Conservation (phyloP, 2,888 invertebrate genomes). For the Seira ritae region DNA sequence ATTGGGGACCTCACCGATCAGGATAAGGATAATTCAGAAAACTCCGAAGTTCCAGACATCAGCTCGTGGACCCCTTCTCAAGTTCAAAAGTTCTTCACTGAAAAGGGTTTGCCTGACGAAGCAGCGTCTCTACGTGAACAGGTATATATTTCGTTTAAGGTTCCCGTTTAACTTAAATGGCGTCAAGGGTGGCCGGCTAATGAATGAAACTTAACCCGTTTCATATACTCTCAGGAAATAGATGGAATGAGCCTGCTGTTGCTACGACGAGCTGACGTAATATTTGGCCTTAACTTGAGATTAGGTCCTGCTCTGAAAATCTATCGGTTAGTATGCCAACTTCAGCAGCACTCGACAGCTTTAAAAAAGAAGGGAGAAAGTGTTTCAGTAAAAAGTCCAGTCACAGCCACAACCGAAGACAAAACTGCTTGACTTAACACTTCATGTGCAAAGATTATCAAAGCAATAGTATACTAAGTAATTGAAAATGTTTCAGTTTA, state of each 20-base stretch:
- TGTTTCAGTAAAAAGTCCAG: slow-evolving; percentile 79
- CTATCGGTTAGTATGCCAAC: slow-evolving; percentile 86
- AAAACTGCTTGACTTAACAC: slow-evolving; percentile 16
- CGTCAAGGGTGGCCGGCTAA: background rate
- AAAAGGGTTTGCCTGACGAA: slow-evolving; percentile 85
- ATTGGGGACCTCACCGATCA: background rate
- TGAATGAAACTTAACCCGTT: slow-evolving; percentile 29
- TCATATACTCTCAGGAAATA: slow-evolving; percentile 84
- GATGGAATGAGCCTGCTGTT: slow-evolving; percentile 92
- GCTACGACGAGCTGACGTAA: slow-evolving; percentile 89
- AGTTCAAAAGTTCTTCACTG: slow-evolving; percentile 86
- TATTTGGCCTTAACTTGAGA: slow-evolving; percentile 87
- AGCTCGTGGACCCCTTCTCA: slow-evolving; percentile 55
- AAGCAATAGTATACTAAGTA: background rate
- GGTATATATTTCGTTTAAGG: slow-evolving; percentile 80
- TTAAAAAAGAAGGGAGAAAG: slow-evolving; percentile 45
- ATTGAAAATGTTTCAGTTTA: too few relatives aligned
- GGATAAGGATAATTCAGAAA: background rate
- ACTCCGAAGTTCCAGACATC: slow-evolving; percentile 45
- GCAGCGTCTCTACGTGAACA: slow-evolving; percentile 89
- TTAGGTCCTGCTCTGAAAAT: slow-evolving; percentile 92
- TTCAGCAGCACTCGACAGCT: slow-evolving; percentile 78
- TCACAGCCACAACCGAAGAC: too few relatives aligned
- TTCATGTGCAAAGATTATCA: background rate
- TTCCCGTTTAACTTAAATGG: too few relatives aligned